phyloP scores from a whole-genome alignment of 2,888 invertebrate species.

The Drosophila mimica region DNA sequence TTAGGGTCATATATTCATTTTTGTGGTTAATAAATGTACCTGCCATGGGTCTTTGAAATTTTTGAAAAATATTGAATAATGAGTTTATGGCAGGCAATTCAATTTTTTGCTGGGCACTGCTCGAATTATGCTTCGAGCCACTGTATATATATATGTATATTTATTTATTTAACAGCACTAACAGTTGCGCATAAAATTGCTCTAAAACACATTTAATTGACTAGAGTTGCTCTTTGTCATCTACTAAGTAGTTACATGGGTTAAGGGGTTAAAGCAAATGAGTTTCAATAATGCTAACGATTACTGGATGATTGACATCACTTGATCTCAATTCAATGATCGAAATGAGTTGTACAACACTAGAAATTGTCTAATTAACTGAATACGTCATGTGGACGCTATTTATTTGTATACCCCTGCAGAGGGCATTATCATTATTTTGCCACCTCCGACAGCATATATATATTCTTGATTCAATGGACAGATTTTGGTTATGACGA shows the following conservation, averaged over 20 bases:
- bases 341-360: conserved; percentile 27
- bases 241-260: conserved; percentile 51
- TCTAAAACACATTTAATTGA: conserved; percentile 81
- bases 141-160: conserved; percentile 25
- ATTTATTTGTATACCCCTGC: background rate
- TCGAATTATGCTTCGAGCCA: too few species aligned
- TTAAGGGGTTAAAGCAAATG: conserved; percentile 52
- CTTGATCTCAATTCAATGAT: conserved; percentile 37
- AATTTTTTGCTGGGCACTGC: too few species aligned
- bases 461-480: background rate
- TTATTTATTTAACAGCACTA: conserved; percentile 67
- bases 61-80: too few species aligned
- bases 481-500: background rate
- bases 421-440: background rate
- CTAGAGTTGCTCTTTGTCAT: conserved; percentile 61
- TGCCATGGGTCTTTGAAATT: too few species aligned
- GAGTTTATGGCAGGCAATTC: too few species aligned
- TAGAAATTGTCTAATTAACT: conserved; percentile 26
- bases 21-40: too few species aligned
- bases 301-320: conserved; percentile 59
- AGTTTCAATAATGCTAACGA: conserved; percentile 23
- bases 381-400: conserved; percentile 54
- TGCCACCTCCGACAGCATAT: background rate
- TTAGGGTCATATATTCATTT: too few species aligned
- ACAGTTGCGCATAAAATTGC: conserved; percentile 75